Conservation (phyloP, 2,888 invertebrate species). For the Machimus atricapillus region DNA sequence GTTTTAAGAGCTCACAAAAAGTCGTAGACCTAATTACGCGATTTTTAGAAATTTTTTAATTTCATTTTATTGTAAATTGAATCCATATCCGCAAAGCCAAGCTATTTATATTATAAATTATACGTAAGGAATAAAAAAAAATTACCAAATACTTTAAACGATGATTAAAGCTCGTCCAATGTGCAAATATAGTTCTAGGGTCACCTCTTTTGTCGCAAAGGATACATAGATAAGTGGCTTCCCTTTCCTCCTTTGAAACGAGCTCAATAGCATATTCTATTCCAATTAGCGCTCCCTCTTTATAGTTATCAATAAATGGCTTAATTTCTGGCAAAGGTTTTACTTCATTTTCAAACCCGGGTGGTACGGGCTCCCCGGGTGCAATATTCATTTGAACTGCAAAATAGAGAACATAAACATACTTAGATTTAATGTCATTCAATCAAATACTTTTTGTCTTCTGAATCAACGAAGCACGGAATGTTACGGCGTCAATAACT, state of each 20-base stretch:
- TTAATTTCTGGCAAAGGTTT: conserved; percentile 63
- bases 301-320: conserved; percentile 62
- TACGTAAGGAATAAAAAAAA: not conserved
- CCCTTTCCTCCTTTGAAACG: conserved; percentile 70
- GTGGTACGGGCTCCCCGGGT: conserved; percentile 74
- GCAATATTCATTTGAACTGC: conserved; percentile 56
- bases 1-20: not conserved
- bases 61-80: not conserved
- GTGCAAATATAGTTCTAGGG: conserved; percentile 78
- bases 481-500: conserved; percentile 47
- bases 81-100: not conserved
- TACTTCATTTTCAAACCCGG: conserved; percentile 73
- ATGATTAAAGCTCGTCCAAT: conserved; percentile 80
- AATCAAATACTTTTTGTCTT: conserved; percentile 46
- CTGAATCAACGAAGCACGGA: conserved; percentile 46
- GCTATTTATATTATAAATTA: conserved; percentile 32
- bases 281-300: conserved; percentile 69
- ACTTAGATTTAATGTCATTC: not conserved
- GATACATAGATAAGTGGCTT: conserved; percentile 78
- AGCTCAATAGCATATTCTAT: conserved; percentile 81
- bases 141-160: conserved; percentile 73
- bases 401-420: not conserved
- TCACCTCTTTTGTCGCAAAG: conserved; percentile 82
- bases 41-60: not conserved
- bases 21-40: not conserved